Base-by-base conservation (phyloP, 2,888 invertebrate species). In the Axea sp. region DNA sequence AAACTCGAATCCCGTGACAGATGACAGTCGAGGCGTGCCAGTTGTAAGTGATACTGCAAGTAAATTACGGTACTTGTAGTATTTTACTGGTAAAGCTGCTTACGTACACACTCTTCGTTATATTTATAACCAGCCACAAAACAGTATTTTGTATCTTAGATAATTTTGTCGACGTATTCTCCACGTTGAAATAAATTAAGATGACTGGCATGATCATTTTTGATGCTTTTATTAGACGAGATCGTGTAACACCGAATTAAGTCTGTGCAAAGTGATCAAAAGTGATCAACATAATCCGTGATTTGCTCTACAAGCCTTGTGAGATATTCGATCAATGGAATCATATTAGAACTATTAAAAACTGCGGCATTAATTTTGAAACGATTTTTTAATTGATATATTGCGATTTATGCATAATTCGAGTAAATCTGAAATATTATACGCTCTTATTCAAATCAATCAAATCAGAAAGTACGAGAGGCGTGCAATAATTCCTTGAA, bases 41-140 rank as follows among this genome's bases (percentile, higher is more conserved):
- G 37, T 55, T 55, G 28, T 33, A 65, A 65, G 17, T 55, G 65
- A 65, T 65, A 55, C 35, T 28, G 55, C 19, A 33, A 41, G 19
- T 65, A 28, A 65, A 30, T 55, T 65, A 47, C 55, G 45, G 55
- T 65, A 35, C 65, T 65, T 53, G 43, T 53, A 33, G 65, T 65
- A 55, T 45, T 47, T 60, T 45, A 31, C 47, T 30, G 19, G 7
- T 5, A 11, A 26, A 19, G 15, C 12, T 33, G 11, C 26, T 43
- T 35, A 49, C 9, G 33, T 12, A 12, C 31, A 22, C 24, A 19
- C 11, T 31, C 19, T 8, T 43, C 3, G 39, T 17, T 43, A 35
- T 59, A 59, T 35, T 59, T 59, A 26, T 35, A 37, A 26, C 28
- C 37, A 37, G 28, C 28, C 7, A 53, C 28, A 11, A 53, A 22